A percentile compares a stretch with the other conserved stretches of the same genome.
These are phyloP conservation scores for Porites rus DNA, from an alignment of 92 coral and sea anemone species.

Conservation along the genomic window DNA sequence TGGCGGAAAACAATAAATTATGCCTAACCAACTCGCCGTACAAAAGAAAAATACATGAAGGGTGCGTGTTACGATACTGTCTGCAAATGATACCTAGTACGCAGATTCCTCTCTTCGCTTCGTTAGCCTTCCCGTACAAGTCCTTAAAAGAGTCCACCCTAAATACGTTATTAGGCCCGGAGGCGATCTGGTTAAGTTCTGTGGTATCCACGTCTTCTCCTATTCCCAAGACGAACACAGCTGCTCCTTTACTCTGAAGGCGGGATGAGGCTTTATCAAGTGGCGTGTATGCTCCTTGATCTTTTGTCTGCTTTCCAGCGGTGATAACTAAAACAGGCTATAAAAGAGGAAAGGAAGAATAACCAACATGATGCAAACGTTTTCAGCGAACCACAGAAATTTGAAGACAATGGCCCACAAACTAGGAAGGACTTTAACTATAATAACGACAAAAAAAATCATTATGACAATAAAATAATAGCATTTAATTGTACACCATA, in stretches of 20 bases:
- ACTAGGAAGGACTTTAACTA: too few species aligned
- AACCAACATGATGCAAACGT: not conserved
- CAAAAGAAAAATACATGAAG: too few species aligned
- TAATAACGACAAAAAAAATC: too few species aligned
- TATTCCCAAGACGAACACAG: slow-evolving; percentile 62
- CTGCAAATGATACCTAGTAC: slow-evolving; percentile 42
- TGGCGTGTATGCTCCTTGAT: slow-evolving; percentile 38
- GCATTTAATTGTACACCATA: too few species aligned
- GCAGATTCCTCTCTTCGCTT: slow-evolving; percentile 43
- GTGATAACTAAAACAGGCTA: slow-evolving; percentile 55
- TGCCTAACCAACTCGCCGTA: too few species aligned
- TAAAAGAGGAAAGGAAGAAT: not conserved
- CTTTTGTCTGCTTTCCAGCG: slow-evolving; percentile 55
- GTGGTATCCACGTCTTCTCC: slow-evolving; percentile 42
- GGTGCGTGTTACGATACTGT: too few species aligned
- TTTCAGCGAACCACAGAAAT: not conserved
- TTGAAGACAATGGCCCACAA: not conserved
- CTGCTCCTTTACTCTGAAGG: slow-evolving; percentile 28
- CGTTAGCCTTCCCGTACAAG: slow-evolving; percentile 27
- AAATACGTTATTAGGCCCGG: slow-evolving; percentile 38
- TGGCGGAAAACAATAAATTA: too few species aligned
- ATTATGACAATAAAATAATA: too few species aligned
- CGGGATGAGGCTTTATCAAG: slow-evolving; percentile 33
- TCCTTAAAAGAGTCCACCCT: slow-evolving; percentile 43
- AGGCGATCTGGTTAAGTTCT: slow-evolving; percentile 62